phyloP scores from a whole-genome alignment of 53 echinoderm and acorn worm genomes.

The Crossaster papposus region DNA sequence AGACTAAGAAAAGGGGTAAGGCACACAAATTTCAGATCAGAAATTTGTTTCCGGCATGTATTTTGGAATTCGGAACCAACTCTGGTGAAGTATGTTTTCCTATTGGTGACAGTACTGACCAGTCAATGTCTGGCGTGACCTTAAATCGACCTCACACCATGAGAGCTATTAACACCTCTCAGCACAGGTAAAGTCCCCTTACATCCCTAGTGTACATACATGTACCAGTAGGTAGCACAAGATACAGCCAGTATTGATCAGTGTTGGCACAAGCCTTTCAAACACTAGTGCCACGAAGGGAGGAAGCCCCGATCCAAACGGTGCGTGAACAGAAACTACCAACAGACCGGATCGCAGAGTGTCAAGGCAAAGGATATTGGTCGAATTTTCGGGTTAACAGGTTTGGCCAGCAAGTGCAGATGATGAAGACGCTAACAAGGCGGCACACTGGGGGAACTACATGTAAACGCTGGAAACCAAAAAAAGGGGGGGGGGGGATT shows the following conservation, averaged over 20 bases:
- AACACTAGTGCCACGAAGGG: neutral
- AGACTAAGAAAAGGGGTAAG: neutral
- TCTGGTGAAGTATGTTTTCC: neutral
- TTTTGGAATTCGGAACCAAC: neutral
- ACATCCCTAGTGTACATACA: neutral
- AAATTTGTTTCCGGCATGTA: neutral
- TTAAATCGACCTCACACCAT: neutral
- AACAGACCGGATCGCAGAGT: neutral
- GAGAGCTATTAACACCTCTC: neutral
- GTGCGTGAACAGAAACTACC: conserved; percentile 3
- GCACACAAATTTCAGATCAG: neutral
- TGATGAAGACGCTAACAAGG: conserved; percentile 10
- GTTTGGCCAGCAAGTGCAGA: neutral
- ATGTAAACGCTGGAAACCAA: neutral
- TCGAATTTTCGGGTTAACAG: neutral
- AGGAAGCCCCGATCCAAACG: neutral
- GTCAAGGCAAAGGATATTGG: neutral
- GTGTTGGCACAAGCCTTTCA: neutral
- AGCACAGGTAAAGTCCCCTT: neutral
- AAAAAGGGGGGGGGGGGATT: neutral
- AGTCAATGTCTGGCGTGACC: neutral
- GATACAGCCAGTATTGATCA: neutral
- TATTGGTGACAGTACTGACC: neutral
- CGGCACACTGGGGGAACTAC: conserved; percentile 13
- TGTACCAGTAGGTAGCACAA: neutral